Conservation (phyloP, 1,140 invertebrate genomes). For the Chironomus tepperi region DNA sequence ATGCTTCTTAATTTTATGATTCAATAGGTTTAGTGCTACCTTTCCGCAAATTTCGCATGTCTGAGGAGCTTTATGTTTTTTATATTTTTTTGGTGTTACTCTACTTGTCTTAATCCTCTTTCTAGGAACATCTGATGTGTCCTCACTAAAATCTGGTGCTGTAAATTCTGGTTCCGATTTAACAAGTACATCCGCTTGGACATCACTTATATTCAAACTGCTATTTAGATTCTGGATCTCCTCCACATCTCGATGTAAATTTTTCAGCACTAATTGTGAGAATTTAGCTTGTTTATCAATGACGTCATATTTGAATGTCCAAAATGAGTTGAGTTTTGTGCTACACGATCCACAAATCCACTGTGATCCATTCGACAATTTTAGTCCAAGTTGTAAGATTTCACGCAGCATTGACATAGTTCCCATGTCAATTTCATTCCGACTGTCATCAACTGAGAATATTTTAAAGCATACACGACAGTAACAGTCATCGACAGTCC, state of each 20-base stretch:
- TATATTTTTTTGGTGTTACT: neutral
- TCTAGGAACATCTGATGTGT: neutral
- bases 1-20: neutral
- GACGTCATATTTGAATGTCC: neutral
- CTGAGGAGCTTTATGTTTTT: neutral
- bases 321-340: neutral
- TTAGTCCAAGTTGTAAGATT: neutral
- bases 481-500: neutral
- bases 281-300: slow-evolving; percentile 2
- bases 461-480: neutral
- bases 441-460: neutral
- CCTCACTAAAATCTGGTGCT: neutral
- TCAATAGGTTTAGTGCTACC: neutral
- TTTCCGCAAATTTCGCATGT: neutral
- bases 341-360: neutral
- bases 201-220: neutral
- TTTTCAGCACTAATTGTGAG: neutral
- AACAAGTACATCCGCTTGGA: neutral
- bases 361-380: neutral
- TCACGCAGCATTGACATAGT: neutral
- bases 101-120: neutral
- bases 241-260: neutral
- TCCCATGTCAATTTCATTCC: neutral
- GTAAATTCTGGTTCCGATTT: neutral
- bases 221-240: neutral